These are phyloP conservation scores for Macropis europaea DNA, from an alignment of 2,888 invertebrate genomes.

Conservation along the genomic window DNA sequence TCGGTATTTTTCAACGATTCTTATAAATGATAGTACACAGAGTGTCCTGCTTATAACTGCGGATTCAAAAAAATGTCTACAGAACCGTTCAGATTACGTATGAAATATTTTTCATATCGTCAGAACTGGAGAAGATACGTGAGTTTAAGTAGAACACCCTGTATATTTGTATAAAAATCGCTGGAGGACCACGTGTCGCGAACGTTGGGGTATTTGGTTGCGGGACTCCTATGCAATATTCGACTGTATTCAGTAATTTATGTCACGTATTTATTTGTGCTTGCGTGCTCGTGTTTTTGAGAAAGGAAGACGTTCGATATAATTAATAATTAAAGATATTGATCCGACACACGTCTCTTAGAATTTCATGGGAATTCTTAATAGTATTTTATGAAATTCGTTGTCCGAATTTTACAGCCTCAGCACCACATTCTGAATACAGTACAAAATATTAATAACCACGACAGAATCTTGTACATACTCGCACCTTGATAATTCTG, in stretches of 20 bases:
- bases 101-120: too few species aligned
- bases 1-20: slow-evolving; percentile 21
- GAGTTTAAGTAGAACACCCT: too few species aligned
- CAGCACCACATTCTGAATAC: slow-evolving; percentile 27
- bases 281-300: background rate
- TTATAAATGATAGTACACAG: slow-evolving; percentile 7
- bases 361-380: background rate
- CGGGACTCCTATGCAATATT: slow-evolving; percentile 66
- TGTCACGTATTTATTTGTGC: slow-evolving; percentile 46
- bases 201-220: slow-evolving; percentile 56
- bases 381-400: background rate
- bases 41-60: too few species aligned
- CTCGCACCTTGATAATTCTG: slow-evolving; percentile 7
- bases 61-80: too few species aligned
- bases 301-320: too few species aligned
- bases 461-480: slow-evolving; percentile 49
- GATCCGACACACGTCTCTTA: too few species aligned
- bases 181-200: slow-evolving; percentile 33
- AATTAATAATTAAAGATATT: too few species aligned
- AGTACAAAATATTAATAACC: slow-evolving; percentile 35
- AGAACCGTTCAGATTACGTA: too few species aligned
- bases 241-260: slow-evolving; percentile 45
- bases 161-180: slow-evolving; percentile 48
- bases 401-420: background rate
- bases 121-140: too few species aligned